Evolutionary conservation across 1,140 invertebrate species (phyloP), one percentile per base, ranked within the genome.

Genomic region (Anastrepha obliqua): DNA sequence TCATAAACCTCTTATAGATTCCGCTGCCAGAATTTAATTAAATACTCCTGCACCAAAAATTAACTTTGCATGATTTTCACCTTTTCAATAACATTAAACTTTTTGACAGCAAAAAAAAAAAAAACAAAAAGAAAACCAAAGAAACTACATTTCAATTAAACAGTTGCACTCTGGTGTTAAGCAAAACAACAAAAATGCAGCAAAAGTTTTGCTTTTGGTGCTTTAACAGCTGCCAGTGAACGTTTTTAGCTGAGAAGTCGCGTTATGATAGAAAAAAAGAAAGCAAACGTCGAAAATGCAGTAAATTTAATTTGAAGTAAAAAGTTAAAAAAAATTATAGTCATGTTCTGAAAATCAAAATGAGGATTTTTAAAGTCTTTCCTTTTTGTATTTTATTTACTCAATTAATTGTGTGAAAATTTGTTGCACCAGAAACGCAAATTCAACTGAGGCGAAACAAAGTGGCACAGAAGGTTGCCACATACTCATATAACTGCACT

Each of bases 201-300:
- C 42, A 74, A 44, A 74, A 74, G 67, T 74, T 74, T 74, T 39
- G 67, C 67, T 74, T 47, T 74, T 47, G 39, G 42, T 42, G 42
- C 13, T 15, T 3, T 17, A 74, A 47, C 3, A 74, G 42, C 44
- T 74, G 67, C 8, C 42, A 47, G 15, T 42, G 67, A 6, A n/a
- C 17, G 29, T 47, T 44, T 47, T 74, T 17, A 47, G 39, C 15
- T 17, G 8, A 29, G 64, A 11, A 1, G 11, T 39, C 8, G 29
- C 5, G 8, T 67, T 39, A n/a, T 29, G 29, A 20, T 17, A 47
- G 44, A 44, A n/a, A 7, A 44, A 74, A 74, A 0, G 11, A 74
- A 44, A 70, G 3, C 67, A 70, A 74, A 42, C 42, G 67, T 17
- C 8, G 4, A 62, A 62, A 62, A 62, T 74, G 42, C 39, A 74